Evolutionary conservation across 2,888 invertebrate species (phyloP), one percentile per base, ranked within the genome.

Genomic region (Synanthedon tipuliformis): DNA sequence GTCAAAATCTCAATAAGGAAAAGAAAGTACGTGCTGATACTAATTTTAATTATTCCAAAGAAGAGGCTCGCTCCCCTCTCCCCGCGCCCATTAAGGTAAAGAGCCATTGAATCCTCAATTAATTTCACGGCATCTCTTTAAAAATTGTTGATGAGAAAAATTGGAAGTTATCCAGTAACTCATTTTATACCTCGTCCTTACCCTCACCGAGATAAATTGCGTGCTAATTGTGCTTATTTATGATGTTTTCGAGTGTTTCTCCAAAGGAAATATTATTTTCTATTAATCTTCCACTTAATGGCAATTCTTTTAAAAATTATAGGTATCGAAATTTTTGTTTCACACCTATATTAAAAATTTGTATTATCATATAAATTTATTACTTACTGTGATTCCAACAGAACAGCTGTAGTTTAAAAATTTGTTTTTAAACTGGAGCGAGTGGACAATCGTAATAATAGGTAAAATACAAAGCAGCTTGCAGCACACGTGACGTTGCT

Each of bases 41-140:
- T 64, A 64, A 61, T 66, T 65, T 64, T 66, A 72, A 72, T 73
- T 69, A 70, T 64, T 58, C 57, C 54, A 59, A 66, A 34, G 34
- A 65, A 62, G 55, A 59, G 66, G 49, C 54, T 40, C 59, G 58
- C 61, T 64, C 59, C 59, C 45, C 62, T 64, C 59, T 34, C 59
- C 55, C 40, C 59, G 58, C 62, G 62, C 57, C 59, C 66, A 69
- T 68, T 69, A 66, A 59, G 54, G 63, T 62, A 62, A 61, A 64
- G 66, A 68, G 64, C 69, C 66, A 64, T 68, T 71, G 64, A 63
- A 65, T 59, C 56, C 63, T 67, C 73, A 74, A 73, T 75, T 75
- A 72, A 70, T 68, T 65, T 61, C 41, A 64, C 53, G 58, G 59
- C 60, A 60, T 68, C 69, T 68, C 69, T 66, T 65, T 69, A 64